Evolutionary conservation across 37 sponge, comb jelly and placozoan species (phyloP), one percentile per base, ranked within the genome.

Genomic region (Tethya wilhelma): DNA sequence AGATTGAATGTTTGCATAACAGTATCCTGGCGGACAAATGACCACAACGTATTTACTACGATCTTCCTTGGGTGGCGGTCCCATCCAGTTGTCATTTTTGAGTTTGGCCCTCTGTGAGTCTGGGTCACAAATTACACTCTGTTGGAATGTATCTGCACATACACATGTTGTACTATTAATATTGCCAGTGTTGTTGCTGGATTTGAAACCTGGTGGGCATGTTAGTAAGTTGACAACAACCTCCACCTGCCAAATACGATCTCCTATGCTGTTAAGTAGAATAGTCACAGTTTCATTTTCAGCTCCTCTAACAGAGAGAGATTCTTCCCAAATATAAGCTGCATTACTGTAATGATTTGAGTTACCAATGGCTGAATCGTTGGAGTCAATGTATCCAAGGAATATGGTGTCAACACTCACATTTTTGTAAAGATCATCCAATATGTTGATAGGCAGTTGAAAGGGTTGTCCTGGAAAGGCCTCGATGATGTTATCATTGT

Each of bases 171-270:
- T 58, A 34, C 19, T 34, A n/a, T n/a, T n/a, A n/a, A n/a, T n/a
- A 22, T n/a, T n/a, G 6, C 33, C 17, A 5, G 17, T 25, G 8
- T 41, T 49, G 26, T 59, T 38, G 6, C 36, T 75, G 42, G 38
- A 11, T 30, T 17, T 45, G 31, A 78, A 65, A 25, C 79, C 79
- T 12, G 80, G 80, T 2, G 80, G 80, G n/a, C 80, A 80, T 11
- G 37, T n/a, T n/a, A n/a, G n/a, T n/a, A 73, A 7, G 37, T 73
- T 36, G 12, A 73, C 22, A 4, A 56, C 2, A 11, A 73, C 37
- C 4, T 73, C 2, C 2, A 73, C 9, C 34, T 73, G 73, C 73
- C 73, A 73, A 6, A 20, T 32, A 22, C 56, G 31, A 8, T 46
- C 56, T 28, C 73, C 56, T 12, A 49, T 30, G 1, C 23, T 42